Conservation (phyloP, 2,797 vertebrate species). For the Clangula hyemalis region DNA sequence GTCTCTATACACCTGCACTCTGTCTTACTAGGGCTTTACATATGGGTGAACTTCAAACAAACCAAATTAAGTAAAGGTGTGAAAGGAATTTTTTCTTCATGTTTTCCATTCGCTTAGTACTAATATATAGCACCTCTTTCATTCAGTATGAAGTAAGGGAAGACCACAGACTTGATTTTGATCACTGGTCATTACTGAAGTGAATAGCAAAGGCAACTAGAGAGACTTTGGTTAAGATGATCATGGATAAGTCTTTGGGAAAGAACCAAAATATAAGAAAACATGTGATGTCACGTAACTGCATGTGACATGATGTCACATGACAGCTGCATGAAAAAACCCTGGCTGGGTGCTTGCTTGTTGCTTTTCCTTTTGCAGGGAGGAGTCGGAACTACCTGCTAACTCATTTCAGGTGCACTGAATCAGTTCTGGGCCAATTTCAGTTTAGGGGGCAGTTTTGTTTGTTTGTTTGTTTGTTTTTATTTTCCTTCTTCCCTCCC, state of each 20-base stretch:
- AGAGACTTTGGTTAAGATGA: background rate
- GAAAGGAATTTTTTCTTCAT: background rate
- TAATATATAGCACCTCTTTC: background rate
- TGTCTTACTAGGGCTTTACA: background rate
- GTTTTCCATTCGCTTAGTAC: background rate
- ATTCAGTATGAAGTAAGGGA: background rate
- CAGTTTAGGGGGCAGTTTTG: background rate
- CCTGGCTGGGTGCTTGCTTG: rapidly evolving
- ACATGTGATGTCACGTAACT: background rate
- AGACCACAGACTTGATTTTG: background rate
- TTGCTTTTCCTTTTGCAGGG: background rate
- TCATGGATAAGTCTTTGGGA: background rate
- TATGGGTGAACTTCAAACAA: background rate
- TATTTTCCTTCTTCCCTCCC: too few relatives aligned
- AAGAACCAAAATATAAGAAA: background rate
- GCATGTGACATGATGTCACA: too few relatives aligned
- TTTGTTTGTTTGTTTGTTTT: rapidly evolving
- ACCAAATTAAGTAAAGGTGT: background rate
- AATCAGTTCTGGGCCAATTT: background rate
- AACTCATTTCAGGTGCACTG: background rate
- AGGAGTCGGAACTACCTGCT: background rate
- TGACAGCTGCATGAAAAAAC: background rate
- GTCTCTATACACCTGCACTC: background rate
- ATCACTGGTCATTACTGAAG: background rate
- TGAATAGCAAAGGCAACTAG: background rate